A percentile compares a stretch with the other conserved stretches of the same genome.
Evolutionary conservation across 2,797 vertebrate species (phyloP).

Genomic region (Acanthiza pusilla): DNA sequence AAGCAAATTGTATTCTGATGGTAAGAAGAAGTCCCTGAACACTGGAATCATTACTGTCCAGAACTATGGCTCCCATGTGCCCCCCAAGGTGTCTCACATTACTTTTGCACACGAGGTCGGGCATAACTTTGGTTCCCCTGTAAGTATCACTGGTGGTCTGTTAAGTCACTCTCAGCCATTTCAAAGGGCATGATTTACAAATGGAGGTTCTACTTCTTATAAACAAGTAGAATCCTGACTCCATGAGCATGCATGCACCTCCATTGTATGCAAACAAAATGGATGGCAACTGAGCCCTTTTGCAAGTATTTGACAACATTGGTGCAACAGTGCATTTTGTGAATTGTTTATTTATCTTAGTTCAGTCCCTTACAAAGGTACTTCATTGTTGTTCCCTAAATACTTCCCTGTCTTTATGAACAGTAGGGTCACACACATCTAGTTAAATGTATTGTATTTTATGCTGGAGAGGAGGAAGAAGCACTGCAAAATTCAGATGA

Average conservation of each 20-base stretch:
- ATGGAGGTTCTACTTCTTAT: background rate
- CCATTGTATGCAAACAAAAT: background rate
- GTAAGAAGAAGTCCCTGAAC: slow-evolving; percentile 94
- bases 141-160: slow-evolving; percentile 75
- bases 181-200: background rate
- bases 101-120: slow-evolving; percentile 98
- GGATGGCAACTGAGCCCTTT: background rate
- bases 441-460: background rate
- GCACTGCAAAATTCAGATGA: background rate
- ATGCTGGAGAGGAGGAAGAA: background rate
- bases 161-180: background rate
- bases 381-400: background rate
- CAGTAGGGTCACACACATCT: background rate
- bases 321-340: background rate
- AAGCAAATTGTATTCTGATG: slow-evolving; percentile 89
- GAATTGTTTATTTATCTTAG: background rate
- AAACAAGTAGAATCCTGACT: background rate
- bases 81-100: slow-evolving; percentile 96
- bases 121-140: slow-evolving; percentile 97
- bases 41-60: slow-evolving; percentile 99
- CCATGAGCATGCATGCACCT: background rate
- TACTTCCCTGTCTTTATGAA: background rate
- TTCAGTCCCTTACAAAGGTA: background rate
- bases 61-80: slow-evolving; percentile 95
- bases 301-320: background rate